Conservation (phyloP, 2,888 invertebrate genomes). For the Cryptophagus acutangulus region DNA sequence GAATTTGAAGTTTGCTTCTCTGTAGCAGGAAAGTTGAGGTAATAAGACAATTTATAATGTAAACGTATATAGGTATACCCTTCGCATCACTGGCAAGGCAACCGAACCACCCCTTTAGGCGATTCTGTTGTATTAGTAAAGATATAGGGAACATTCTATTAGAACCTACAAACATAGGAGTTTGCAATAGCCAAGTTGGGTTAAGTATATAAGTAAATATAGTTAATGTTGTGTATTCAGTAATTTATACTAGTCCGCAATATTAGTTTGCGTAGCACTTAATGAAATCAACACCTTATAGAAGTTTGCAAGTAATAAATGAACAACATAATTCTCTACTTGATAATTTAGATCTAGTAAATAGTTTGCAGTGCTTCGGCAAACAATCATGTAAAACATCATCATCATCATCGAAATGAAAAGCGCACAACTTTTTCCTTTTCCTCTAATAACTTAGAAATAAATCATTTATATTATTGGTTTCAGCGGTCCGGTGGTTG, state of each 20-base stretch:
- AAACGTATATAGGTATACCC: too few species aligned
- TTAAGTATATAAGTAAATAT: slow-evolving; percentile 41
- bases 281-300: slow-evolving; percentile 45
- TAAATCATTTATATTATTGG: slow-evolving; percentile 25
- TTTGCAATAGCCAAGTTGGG: slow-evolving; percentile 14
- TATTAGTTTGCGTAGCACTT: slow-evolving; percentile 45
- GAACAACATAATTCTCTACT: slow-evolving; percentile 33
- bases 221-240: slow-evolving; percentile 44
- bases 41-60: too few species aligned
- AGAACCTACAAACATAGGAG: slow-evolving; percentile 15
- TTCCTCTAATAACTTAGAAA: too few species aligned
- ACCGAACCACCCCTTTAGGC: slow-evolving; percentile 25
- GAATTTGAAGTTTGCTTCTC: too few species aligned
- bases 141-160: slow-evolving; percentile 15
- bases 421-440: too few species aligned
- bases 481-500: slow-evolving; percentile 19
- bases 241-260: slow-evolving; percentile 42
- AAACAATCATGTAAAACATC: too few species aligned
- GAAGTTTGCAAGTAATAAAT: slow-evolving; percentile 36
- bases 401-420: too few species aligned
- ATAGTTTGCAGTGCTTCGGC: too few species aligned
- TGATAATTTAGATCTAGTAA: slow-evolving; percentile 6
- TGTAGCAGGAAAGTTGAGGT: too few species aligned
- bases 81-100: slow-evolving; percentile 25
- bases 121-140: slow-evolving; percentile 21